Evolutionary conservation across 2,113 vertebrate genomes (phyloP).

Genomic region (Pterophyllum scalare): DNA sequence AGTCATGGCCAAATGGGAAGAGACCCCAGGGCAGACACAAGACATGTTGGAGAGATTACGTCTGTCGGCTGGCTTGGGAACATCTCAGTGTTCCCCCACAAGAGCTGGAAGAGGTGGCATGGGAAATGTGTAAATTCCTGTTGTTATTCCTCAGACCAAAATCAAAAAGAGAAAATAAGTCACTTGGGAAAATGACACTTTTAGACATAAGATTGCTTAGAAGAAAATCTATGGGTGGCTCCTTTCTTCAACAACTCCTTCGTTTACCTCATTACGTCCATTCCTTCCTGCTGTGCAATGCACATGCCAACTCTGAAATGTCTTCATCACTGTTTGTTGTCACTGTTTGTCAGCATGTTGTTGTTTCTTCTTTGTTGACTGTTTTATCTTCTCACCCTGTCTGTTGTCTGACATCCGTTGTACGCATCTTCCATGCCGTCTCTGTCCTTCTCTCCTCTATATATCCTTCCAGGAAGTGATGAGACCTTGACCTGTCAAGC

Average conservation of each 20-base stretch:
- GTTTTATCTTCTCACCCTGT: neutral
- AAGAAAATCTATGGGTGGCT: slow-evolving; percentile 24
- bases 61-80: no score
- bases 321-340: slow-evolving; percentile 26
- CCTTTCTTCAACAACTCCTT: slow-evolving; percentile 24
- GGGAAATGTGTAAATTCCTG: no score
- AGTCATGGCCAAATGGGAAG: neutral
- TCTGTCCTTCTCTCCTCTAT: slow-evolving; percentile 44
- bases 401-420: neutral
- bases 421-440: slow-evolving; percentile 8
- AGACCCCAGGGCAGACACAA: no score
- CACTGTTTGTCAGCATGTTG: neutral
- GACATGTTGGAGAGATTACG: no score
- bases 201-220: neutral
- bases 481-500: slow-evolving; percentile 60
- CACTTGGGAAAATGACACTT: neutral
- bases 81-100: no score
- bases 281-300: neutral
- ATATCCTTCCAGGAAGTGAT: slow-evolving; percentile 61
- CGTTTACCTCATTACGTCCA: neutral
- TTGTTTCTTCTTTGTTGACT: slow-evolving; percentile 8
- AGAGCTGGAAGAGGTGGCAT: no score
- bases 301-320: neutral
- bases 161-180: neutral
- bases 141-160: neutral